Percentiles rank a stretch among this genome's conserved stretches.
These are phyloP conservation scores for Anastatus disparis DNA, from an alignment of 1,140 invertebrate species.

Conservation along the genomic window DNA sequence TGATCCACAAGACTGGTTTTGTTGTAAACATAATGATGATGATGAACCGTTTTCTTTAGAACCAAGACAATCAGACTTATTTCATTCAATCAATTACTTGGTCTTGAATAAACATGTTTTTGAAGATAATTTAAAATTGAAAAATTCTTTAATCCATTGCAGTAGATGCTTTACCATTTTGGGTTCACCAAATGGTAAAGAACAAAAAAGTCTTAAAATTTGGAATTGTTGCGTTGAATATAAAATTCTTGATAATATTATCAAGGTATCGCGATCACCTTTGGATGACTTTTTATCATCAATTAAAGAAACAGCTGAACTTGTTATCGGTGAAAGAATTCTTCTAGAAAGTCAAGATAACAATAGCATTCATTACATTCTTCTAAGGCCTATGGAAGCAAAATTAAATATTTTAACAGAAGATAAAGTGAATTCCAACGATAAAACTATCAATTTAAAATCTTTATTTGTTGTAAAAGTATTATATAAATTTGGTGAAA, in stretches of 20 bases:
- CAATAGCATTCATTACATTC: slow-evolving; percentile 52
- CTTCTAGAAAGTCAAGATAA: slow-evolving; percentile 52
- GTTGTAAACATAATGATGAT: slow-evolving; percentile 52
- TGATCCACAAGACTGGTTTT: slow-evolving; percentile 62
- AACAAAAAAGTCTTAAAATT: slow-evolving; percentile 51
- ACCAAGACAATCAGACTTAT: slow-evolving; percentile 55
- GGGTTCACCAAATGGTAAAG: slow-evolving; percentile 46
- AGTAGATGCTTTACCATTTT: slow-evolving; percentile 56
- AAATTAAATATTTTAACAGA: slow-evolving; percentile 56
- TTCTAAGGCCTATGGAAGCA: slow-evolving; percentile 58
- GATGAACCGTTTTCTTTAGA: slow-evolving; percentile 43
- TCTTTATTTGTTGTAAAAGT: slow-evolving; percentile 54
- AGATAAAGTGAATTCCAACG: slow-evolving; percentile 33
- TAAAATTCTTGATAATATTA: slow-evolving; percentile 31
- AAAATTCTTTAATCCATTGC: slow-evolving; percentile 49
- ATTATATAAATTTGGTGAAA: slow-evolving; percentile 59
- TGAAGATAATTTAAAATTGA: slow-evolving; percentile 48
- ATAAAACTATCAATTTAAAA: slow-evolving; percentile 46
- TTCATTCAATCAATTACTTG: slow-evolving; percentile 56
- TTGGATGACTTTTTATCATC: slow-evolving; percentile 58
- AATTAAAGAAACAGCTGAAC: slow-evolving; percentile 49
- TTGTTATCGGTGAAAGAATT: slow-evolving; percentile 52
- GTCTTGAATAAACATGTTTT: slow-evolving; percentile 52
- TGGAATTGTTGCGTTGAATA: slow-evolving; percentile 60
- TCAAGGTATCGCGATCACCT: slow-evolving; percentile 43